Percentiles rank a stretch among this genome's conserved stretches.
Conservation (phyloP, 2,888 invertebrate species). For the Eristalis tenax region DNA sequence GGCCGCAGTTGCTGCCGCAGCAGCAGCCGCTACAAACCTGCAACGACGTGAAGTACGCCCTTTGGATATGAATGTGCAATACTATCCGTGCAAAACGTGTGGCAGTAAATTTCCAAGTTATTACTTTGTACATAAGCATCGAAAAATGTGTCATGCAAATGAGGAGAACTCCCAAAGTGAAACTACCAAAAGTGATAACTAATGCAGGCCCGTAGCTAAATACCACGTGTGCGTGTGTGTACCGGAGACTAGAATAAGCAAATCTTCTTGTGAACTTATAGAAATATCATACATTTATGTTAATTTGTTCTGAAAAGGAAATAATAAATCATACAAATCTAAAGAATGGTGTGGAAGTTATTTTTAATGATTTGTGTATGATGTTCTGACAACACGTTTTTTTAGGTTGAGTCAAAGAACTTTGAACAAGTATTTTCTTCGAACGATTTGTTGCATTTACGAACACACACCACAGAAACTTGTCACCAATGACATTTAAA, state of each 20-base stretch:
- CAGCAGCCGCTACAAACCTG: slow-evolving; percentile 73
- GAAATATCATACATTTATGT: background rate
- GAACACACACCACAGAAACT: too few relatives aligned
- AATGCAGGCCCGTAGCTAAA: background rate
- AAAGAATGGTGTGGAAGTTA: too few relatives aligned
- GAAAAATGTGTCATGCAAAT: slow-evolving; percentile 90
- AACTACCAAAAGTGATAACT: slow-evolving; percentile 61
- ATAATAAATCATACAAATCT: too few relatives aligned
- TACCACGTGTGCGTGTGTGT: background rate
- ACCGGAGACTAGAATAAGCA: background rate
- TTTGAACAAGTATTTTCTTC: too few relatives aligned
- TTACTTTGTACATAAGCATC: slow-evolving; percentile 95
- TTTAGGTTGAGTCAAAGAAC: too few relatives aligned
- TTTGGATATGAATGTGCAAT: slow-evolving; percentile 91
- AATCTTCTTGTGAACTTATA: background rate
- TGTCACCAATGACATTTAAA: too few relatives aligned
- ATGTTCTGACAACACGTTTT: too few relatives aligned
- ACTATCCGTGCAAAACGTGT: slow-evolving; percentile 96
- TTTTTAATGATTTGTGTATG: too few relatives aligned
- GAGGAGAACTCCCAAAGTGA: slow-evolving; percentile 76
- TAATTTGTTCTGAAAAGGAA: too few relatives aligned
- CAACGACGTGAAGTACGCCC: slow-evolving; percentile 84
- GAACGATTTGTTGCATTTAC: too few relatives aligned
- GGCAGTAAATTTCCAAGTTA: slow-evolving; percentile 96
- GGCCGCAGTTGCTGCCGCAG: slow-evolving; percentile 60